Conservation (phyloP, 2,888 invertebrate genomes). For the Coleophora flavipennella region DNA sequence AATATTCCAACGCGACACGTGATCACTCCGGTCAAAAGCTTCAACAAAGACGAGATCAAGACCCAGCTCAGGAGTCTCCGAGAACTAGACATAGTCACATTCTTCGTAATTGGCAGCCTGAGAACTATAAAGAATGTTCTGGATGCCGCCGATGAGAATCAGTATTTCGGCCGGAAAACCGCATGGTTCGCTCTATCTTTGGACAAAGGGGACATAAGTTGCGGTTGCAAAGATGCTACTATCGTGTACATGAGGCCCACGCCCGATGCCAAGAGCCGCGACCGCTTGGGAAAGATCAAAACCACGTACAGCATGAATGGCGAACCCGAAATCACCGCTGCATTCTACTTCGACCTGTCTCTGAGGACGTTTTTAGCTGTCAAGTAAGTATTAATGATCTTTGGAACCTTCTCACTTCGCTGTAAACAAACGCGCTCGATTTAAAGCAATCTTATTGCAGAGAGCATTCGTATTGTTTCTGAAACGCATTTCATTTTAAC, state of each 20-base stretch:
- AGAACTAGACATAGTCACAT: slow-evolving; percentile 90
- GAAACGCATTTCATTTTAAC: too few species aligned
- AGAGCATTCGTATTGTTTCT: too few species aligned
- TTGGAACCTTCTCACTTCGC: slow-evolving; percentile 13
- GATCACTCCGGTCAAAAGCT: slow-evolving; percentile 77
- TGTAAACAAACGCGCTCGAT: too few species aligned
- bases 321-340: slow-evolving; percentile 82
- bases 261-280: slow-evolving; percentile 77
- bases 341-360: slow-evolving; percentile 91
- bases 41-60: slow-evolving; percentile 74
- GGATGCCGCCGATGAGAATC: slow-evolving; percentile 79
- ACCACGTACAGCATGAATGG: slow-evolving; percentile 81
- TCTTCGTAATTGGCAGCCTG: slow-evolving; percentile 85
- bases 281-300: slow-evolving; percentile 78
- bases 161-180: slow-evolving; percentile 86
- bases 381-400: slow-evolving; percentile 77
- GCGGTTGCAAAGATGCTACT: slow-evolving; percentile 83
- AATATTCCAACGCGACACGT: slow-evolving; percentile 93
- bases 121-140: slow-evolving; percentile 80
- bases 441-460: too few species aligned
- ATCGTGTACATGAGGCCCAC: slow-evolving; percentile 83
- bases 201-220: slow-evolving; percentile 81
- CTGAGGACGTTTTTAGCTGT: slow-evolving; percentile 80
- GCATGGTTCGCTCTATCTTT: slow-evolving; percentile 90
- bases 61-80: slow-evolving; percentile 81